Conservation (phyloP, 2,888 invertebrate genomes). For the Timema podura region DNA sequence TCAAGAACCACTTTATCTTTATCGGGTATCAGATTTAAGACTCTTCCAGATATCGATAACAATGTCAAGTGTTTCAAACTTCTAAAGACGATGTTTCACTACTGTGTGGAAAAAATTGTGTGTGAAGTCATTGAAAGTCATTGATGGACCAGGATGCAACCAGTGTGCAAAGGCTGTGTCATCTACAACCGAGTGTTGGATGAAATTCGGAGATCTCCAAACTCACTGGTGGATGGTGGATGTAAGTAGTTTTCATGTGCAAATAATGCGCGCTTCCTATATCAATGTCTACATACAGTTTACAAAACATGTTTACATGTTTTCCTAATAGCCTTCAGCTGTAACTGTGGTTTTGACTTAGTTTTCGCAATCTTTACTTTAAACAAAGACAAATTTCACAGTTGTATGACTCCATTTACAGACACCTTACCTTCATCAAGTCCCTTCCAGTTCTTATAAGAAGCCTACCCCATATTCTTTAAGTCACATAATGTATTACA, state of each 20-base stretch:
- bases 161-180: not conserved
- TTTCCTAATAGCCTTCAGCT: slow-evolving; percentile 3
- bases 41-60: not conserved
- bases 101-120: not conserved
- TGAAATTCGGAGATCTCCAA: slow-evolving; percentile 10
- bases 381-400: slow-evolving; percentile 5
- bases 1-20: slow-evolving; percentile 7
- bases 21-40: slow-evolving; percentile 12
- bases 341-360: not conserved
- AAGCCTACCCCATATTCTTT: not conserved
- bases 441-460: not conserved
- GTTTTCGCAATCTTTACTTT: not conserved
- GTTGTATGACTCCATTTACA: slow-evolving; percentile 5
- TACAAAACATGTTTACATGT: not conserved
- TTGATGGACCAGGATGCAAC: not conserved
- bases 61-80: slow-evolving; percentile 6
- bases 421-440: slow-evolving; percentile 7
- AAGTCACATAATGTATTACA: slow-evolving; percentile 1
- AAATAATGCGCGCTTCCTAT: not conserved
- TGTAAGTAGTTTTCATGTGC: slow-evolving; percentile 6
- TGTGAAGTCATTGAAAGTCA: slow-evolving; percentile 7
- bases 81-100: slow-evolving; percentile 10
- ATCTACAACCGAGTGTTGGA: not conserved
- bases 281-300: not conserved
- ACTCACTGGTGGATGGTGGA: slow-evolving; percentile 8